Conservation (phyloP, 2,888 invertebrate species). For the Holacanthella duospinosa region DNA sequence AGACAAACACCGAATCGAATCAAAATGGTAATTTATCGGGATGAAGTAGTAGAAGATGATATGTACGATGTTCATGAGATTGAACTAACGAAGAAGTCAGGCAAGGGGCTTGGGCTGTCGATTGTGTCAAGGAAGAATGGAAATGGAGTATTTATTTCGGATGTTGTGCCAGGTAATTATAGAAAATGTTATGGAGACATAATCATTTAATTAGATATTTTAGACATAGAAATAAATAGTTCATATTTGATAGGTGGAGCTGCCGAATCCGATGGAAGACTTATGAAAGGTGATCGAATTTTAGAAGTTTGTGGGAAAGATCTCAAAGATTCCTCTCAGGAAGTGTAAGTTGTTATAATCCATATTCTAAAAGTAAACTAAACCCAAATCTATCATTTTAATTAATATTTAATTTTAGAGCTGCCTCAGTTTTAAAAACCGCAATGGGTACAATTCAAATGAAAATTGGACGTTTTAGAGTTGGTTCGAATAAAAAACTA, state of each 20-base stretch:
- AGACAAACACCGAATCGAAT: constrained; percentile 73
- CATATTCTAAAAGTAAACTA: neutral
- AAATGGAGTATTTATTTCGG: constrained; percentile 80
- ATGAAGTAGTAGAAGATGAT: constrained; percentile 48
- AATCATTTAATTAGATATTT: no score
- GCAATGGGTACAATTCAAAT: constrained; percentile 68
- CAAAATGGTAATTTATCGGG: constrained; percentile 68
- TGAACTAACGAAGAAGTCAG: constrained; percentile 75
- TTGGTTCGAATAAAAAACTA: constrained; percentile 39
- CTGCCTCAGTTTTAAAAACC: constrained; percentile 79
- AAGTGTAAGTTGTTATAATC: constrained; percentile 47
- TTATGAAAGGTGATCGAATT: constrained; percentile 58
- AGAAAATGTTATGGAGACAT: no score
- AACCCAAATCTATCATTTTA: neutral
- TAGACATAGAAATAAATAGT: no score
- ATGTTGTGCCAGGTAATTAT: constrained; percentile 59
- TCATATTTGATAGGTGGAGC: constrained; percentile 55
- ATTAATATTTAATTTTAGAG: constrained; percentile 41
- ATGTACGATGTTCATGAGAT: constrained; percentile 62
- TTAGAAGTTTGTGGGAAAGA: constrained; percentile 80
- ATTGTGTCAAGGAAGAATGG: constrained; percentile 66
- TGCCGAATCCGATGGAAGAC: constrained; percentile 68
- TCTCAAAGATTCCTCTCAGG: constrained; percentile 58
- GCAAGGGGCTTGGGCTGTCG: constrained; percentile 77
- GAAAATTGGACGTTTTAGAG: constrained; percentile 77